Evolutionary conservation across 2,797 vertebrate genomes (phyloP).

Genomic region (Sebastes vulpes): DNA sequence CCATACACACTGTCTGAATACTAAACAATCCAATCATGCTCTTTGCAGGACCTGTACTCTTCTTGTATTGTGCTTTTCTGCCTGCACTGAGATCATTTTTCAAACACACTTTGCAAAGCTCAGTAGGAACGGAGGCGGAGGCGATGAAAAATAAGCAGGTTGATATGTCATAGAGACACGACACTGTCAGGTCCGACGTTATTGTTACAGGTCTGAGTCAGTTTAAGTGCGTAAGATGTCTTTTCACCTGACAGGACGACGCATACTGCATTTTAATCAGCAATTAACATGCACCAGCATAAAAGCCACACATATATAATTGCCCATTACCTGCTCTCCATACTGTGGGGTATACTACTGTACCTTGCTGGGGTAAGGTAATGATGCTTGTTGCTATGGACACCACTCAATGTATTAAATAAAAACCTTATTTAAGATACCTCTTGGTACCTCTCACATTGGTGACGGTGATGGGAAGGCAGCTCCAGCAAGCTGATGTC

Average conservation of each 20-base stretch:
- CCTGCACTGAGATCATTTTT: conserved; percentile 2
- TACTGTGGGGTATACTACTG: background rate
- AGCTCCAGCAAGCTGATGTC: too few relatives aligned
- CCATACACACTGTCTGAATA: background rate
- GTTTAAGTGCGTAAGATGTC: background rate
- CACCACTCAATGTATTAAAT: conserved; percentile 14
- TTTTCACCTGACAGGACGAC: background rate
- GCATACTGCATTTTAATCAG: background rate
- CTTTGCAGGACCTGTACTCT: background rate
- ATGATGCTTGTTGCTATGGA: conserved; percentile 49
- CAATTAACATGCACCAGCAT: background rate
- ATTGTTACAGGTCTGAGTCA: background rate
- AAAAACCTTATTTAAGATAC: background rate
- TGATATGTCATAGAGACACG: background rate
- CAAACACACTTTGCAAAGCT: conserved; percentile 2
- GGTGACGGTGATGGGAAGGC: too few relatives aligned
- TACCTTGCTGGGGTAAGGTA: background rate
- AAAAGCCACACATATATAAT: background rate
- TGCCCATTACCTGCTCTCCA: background rate
- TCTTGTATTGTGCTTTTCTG: background rate
- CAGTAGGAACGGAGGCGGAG: background rate
- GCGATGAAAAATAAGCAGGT: background rate
- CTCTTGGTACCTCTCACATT: background rate
- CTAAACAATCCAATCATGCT: background rate
- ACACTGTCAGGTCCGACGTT: background rate